phyloP scores from a whole-genome alignment of 2,888 invertebrate genomes.

The Leptinotarsa juncta region DNA sequence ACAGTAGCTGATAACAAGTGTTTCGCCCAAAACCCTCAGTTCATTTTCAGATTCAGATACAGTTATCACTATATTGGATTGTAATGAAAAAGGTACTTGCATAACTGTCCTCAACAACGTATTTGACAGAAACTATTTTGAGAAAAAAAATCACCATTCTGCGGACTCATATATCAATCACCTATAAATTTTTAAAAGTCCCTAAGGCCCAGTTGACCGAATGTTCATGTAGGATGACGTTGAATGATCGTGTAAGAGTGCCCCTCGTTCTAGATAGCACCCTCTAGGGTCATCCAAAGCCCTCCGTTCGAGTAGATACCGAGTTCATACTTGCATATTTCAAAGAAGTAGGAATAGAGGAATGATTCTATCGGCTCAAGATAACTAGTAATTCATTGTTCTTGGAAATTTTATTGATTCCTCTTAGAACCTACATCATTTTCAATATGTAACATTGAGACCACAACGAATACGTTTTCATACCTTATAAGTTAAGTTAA shows the following conservation, averaged over 20 bases:
- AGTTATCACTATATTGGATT: too few relatives aligned
- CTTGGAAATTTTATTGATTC: too few relatives aligned
- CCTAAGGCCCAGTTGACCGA: slow-evolving; percentile 60
- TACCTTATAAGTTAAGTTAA: too few relatives aligned
- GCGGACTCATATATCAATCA: slow-evolving; percentile 41
- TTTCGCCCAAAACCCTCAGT: too few relatives aligned
- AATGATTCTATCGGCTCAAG: neutral
- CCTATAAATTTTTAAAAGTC: slow-evolving; percentile 46
- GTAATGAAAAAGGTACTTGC: too few relatives aligned
- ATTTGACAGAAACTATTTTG: neutral
- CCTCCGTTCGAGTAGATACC: slow-evolving; percentile 35
- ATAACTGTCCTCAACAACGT: neutral
- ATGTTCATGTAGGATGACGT: slow-evolving; percentile 57
- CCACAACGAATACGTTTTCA: too few relatives aligned
- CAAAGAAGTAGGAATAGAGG: slow-evolving; percentile 38
- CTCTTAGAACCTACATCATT: too few relatives aligned
- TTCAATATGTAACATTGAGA: too few relatives aligned
- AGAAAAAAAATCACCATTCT: slow-evolving; percentile 13
- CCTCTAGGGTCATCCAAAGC: slow-evolving; percentile 44
- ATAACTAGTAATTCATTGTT: too few relatives aligned
- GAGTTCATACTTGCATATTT: slow-evolving; percentile 28
- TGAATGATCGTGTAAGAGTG: slow-evolving; percentile 55
- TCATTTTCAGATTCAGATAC: too few relatives aligned
- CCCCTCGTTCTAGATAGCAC: slow-evolving; percentile 43
- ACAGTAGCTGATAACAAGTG: too few relatives aligned